Base-by-base conservation (phyloP, 2,797 vertebrate species). In the Hydrocynus forskahlii region DNA sequence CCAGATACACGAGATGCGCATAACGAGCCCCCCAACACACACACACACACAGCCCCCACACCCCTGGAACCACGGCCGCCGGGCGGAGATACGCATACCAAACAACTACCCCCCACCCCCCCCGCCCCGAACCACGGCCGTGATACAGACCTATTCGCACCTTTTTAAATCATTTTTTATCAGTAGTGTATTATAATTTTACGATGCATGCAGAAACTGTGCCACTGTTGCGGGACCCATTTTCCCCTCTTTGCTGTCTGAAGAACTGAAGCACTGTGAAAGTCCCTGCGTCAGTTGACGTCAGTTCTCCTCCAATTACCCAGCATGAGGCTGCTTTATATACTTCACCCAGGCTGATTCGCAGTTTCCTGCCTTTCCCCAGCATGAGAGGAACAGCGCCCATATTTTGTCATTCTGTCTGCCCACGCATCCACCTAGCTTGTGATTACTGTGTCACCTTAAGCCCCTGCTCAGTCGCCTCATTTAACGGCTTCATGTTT, bases 391-490 rank as follows among this genome's bases (percentile, higher is more conserved):
- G 25, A 17, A 40, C 23, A 54, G 38, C 14, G 23, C 29, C 54
- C 40, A 50, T 75, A 68, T 76, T 81, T 77, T 76, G 74, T 80
- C 80, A 84, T 70, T 68, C 77, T n/a, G 55, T 63, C 76, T 75
- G 74, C 80, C 80, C 59, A 77, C 68, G 19, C 68, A 5, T 76
- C 64, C 66, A 75, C 66, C 60, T 75, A 82, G 62, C 62, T 74
- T 79, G 74, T 84, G 76, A 86, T 86, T 84, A 80, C 8, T 25
- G 76, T 81, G 82, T 80, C 82, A 84, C 80, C 63, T 71, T 81
- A 59, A 81, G 35, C 70, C 76, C 50, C 29, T 63, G 12, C 12
- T 50, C 43, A 62, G 35, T 35, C 43, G 67, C 68, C 43, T 84
- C 29, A 66, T 40, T 68, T 62, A 60, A 57, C 17, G 10, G 38